Base-by-base conservation (phyloP, 2,797 vertebrate species). In the Neosilurus hyrtlii region DNA sequence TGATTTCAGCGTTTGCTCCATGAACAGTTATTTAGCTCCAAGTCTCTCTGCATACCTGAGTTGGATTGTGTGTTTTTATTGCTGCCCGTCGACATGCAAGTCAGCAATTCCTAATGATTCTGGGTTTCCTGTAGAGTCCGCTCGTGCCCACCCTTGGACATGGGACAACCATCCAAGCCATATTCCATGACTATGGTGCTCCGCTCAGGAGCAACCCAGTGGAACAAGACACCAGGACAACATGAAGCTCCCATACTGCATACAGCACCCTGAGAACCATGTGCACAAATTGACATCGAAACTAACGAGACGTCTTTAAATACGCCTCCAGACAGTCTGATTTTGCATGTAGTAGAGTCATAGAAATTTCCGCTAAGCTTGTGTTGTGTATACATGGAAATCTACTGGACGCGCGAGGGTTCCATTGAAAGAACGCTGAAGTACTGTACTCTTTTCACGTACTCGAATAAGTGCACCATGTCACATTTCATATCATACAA, bases 361-460 rank as follows among this genome's bases (percentile, higher is more conserved):
- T 62, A 57, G 22, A 77, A 26, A 63, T 37, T 20, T 57, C 52
- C 10, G 5, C 8, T 18, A n/a, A n/a, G n/a, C n/a, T n/a, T n/a
- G n/a, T n/a, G n/a, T n/a, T n/a, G n/a, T 51, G 16, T 63, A 16
- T 65, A 65, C 24, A 20, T 51, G 15, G 20, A 26, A 20, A 78
- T 65, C 1, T 20, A 24, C 37, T 16, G 49, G 16, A 20, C 7
- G 61, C 12, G 52, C 20, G 22, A 51, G 24, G 37, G 61, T 18
- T 78, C 61, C 20, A 14, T 26, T 65, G 16, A 20, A 65, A 65
- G 61, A 63, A 62, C 35, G 3, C 63, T 78, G 63, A 52, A 65
- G 61, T 78, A 30, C 76, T 61, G 1, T 65, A 78, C 76, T 43
- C 61, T 65, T 65, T 61, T 82, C 81, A 82, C 61, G 54, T 65